Evolutionary conservation across 1,140 invertebrate genomes (phyloP).

Genomic region (Himalopsyche phryganea): DNA sequence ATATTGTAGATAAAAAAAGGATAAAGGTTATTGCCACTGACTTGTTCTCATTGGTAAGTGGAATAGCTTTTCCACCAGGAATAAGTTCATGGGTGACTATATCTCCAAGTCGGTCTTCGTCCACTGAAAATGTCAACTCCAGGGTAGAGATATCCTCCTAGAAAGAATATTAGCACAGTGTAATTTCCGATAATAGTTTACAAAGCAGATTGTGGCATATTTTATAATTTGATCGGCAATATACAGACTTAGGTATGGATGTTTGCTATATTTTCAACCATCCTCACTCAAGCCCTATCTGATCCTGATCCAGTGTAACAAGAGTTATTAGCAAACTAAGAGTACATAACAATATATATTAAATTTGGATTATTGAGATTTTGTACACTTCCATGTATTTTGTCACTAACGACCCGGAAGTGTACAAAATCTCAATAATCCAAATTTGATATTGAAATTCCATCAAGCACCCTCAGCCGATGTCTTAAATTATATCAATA

Average conservation of each 20-base stretch:
- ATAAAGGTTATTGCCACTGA: too few relatives aligned
- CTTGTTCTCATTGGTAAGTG: constrained; percentile 97
- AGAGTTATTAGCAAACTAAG: background rate
- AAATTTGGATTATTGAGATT: too few relatives aligned
- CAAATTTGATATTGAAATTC: too few relatives aligned
- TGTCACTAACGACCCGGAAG: background rate
- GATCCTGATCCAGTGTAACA: background rate
- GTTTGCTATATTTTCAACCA: too few relatives aligned
- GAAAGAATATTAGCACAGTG: constrained; percentile 40
- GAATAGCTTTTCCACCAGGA: constrained; percentile 87
- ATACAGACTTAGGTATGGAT: background rate
- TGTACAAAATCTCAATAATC: too few relatives aligned
- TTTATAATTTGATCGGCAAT: background rate
- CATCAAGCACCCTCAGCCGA: too few relatives aligned
- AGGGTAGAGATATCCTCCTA: constrained; percentile 89
- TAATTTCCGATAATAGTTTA: background rate
- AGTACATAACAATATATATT: background rate
- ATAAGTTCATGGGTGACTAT: constrained; percentile 87
- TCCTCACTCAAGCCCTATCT: background rate
- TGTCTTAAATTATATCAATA: too few relatives aligned
- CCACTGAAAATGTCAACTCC: constrained; percentile 94
- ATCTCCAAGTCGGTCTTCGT: constrained; percentile 93
- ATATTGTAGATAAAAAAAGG: too few relatives aligned
- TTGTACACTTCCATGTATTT: too few relatives aligned
- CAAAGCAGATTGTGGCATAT: background rate